Percentiles rank a stretch among this genome's conserved stretches.
phyloP scores from a whole-genome alignment of 2,113 vertebrate genomes.

The Pseudorhombus dupliciocellatus region DNA sequence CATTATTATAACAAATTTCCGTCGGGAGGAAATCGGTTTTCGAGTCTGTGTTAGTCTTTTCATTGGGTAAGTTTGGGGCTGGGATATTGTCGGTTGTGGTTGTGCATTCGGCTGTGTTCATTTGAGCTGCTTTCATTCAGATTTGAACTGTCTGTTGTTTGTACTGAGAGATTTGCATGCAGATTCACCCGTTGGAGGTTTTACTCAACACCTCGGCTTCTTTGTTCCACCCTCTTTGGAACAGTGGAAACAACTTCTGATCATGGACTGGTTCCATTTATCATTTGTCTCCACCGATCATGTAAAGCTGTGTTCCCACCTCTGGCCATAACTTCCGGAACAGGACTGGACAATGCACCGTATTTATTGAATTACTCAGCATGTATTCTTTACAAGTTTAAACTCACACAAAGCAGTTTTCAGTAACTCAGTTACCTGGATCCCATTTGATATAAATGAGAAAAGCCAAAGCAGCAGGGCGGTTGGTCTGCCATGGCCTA shows the following conservation, averaged over 20 bases:
- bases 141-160: slow-evolving; percentile 68
- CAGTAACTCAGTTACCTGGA: slow-evolving; percentile 3
- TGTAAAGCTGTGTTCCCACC: slow-evolving; percentile 48
- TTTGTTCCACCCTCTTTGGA: slow-evolving; percentile 35
- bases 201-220: slow-evolving; percentile 49
- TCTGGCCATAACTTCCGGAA: slow-evolving; percentile 38
- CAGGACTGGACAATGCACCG: slow-evolving; percentile 46
- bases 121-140: slow-evolving; percentile 72
- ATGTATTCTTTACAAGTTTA: slow-evolving; percentile 8
- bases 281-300: slow-evolving; percentile 50
- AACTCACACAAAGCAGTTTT: slow-evolving; percentile 8
- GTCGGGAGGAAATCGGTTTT: slow-evolving; percentile 78
- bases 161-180: slow-evolving; percentile 74
- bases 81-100: slow-evolving; percentile 63
- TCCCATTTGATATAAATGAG: slow-evolving; percentile 11
- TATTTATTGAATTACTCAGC: slow-evolving; percentile 16
- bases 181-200: slow-evolving; percentile 57
- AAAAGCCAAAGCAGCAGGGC: neutral
- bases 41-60: slow-evolving; percentile 58
- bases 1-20: slow-evolving; percentile 88
- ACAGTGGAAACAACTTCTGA: slow-evolving; percentile 39
- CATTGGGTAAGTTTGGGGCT: slow-evolving; percentile 30
- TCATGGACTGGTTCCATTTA: slow-evolving; percentile 67
- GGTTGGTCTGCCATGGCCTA: neutral
- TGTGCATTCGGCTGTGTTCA: slow-evolving; percentile 65